Evolutionary conservation across 2,888 invertebrate species (phyloP), one percentile per base, ranked within the genome.

Genomic region (Andrena flavipes): DNA sequence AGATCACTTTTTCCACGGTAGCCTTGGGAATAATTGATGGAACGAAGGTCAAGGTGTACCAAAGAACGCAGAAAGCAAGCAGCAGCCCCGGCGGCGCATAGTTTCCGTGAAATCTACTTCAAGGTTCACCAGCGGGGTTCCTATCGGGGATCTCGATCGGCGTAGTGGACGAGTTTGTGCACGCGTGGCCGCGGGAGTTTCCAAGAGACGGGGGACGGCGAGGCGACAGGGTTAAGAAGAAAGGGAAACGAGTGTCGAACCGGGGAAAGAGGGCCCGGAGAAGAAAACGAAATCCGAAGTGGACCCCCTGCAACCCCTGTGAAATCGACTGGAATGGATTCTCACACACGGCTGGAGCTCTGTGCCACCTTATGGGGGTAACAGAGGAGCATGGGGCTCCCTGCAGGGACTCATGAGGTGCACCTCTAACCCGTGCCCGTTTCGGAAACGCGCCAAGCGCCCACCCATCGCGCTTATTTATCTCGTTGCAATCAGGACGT

Each of bases 301-400:
- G 33, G 76, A 51, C 81, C 84, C 86, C 83, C 83, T 75, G 81
- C 51, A 71, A 82, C 63, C 80, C 84, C 87, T 92, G 92, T 92
- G 92, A 92, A 92, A 91, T 92, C 91, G 90, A 85, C 87, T 85
- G 92, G 92, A 92, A 92, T 92, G 90, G 92, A 92, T 93, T 93
- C 93, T 92, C 93, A 92, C 92, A 93, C 93, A 88, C 92, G 90
- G 92, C 63, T 91, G 92, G 92, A 92, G 91, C 86, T 91, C 92
- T 88, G 91, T 92, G 85, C 91, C 92, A 92, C 93, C 91, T 90
- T 93, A 88, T 90, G 89, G 87, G 85, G 84, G 84, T 87, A 85
- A 89, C 87, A 83, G 88, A 88, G 84, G 87, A 75, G 73, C 75
- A 68, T 74, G 87, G 68, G 86, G 68, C 88, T 84, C 88, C 88